Base-by-base conservation (phyloP, 2,888 invertebrate genomes). In the Eudasyphora cyanicolor region DNA sequence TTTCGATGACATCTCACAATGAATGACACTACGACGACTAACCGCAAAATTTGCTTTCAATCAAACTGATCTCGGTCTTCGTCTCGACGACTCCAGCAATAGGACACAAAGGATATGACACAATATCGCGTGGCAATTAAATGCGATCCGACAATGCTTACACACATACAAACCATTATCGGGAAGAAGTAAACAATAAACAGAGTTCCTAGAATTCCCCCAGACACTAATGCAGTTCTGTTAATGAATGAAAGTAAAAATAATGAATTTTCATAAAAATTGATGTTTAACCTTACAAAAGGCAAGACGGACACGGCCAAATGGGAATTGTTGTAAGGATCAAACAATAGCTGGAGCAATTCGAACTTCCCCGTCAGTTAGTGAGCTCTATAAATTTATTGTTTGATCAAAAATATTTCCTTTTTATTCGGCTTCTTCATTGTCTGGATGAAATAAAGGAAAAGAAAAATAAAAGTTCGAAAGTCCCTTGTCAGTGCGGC, bases 111-210 rank as follows among this genome's bases (percentile, higher is more conserved):
- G 64, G 57, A 60, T 10, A 42, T 45, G n/a, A n/a, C 69, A 76
- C 54, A 75, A 82, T 79, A 76, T 79, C 82, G 82, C 84, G 84
- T 85, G 84, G 79, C 82, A 82, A 77, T 79, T 74, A 84, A 82
- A 81, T 45, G 17, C 69, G 27, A n/a, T 49, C 29, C 69, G 7
- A 76, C 60, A 74, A 42, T 29, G 17, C 14, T 27, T 10, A 35
- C 32, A 19, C 32, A 45, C 35, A 57, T 0, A 71, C 27, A 19
- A 32, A 38, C 54, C 57, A 74, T 67, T 42, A 29, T 60, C 19
- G 21, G 29, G 17, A 45, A 70, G 12, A 57, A 45, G n/a, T 38
- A 35, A 57, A 78, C 69, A 83, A 79, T 79, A 51, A 74, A 77
- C 69, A 32, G 62, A 49, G 67, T 83, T 83, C 83, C 54, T 21